Evolutionary conservation across 2,888 invertebrate genomes (phyloP), one percentile per base, ranked within the genome.

Genomic region (Antitype chi): DNA sequence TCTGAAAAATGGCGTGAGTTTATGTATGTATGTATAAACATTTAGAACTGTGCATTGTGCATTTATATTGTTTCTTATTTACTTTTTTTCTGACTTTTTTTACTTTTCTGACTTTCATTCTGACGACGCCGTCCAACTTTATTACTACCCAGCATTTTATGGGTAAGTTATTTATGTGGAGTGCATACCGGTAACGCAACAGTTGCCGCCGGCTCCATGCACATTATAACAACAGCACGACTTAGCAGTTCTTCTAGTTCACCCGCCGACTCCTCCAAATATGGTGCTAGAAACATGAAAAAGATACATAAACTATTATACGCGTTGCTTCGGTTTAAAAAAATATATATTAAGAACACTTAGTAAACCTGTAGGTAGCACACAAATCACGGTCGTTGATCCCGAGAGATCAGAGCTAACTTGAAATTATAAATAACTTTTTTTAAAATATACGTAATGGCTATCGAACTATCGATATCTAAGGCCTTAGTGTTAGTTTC

Each of bases 191-290:
- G 93, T 67, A 94, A 72, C 0, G 92, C 94, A 1, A 82, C 84
- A 3, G 90, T 75, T 3, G 94, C 94, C 0, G 94, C 94, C 0
- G 95, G 94, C 69, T 95, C 95, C 76, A 94, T 89, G 72, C 95
- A 94, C 93, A 95, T 89, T 32, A 94, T 87, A n/a, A 93, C 89
- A 11, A 93, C 80, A 0, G 95, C 94, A 0, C 95, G 94, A 47
- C 90, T 84, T 15, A 96, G 79, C 43, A 96, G 72, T 38, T 94
- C 94, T 64, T 93, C 94, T 43, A 94, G 15, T 76, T 95, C 94
- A 0, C 88, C 92, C 0, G 84, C 87, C 0, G 88, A 84, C 0
- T 70, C 80, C 13, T 89, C 91, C 8, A 94, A 59, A 59, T 87
- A 81, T 0, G 93, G 91, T 5, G 91, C 95, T 96, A 86, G 0